These are phyloP conservation scores for Peromyscus melanophrys DNA, from an alignment of 2,797 vertebrate genomes.

Conservation along the genomic window DNA sequence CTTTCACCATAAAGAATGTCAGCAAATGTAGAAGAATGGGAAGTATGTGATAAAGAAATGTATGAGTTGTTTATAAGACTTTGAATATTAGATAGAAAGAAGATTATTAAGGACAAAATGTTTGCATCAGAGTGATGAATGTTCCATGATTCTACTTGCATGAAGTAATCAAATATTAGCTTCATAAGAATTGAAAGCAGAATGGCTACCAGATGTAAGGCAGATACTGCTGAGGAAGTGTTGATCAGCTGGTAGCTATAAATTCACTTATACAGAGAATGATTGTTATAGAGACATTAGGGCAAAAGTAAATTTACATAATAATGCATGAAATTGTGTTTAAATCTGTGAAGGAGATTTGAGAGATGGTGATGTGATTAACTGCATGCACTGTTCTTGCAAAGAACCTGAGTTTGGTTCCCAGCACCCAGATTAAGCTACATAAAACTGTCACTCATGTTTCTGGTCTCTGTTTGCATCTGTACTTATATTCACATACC, in stretches of 20 bases:
- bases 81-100: background rate
- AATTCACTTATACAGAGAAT: too few species aligned
- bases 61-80: background rate
- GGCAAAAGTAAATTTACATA: background rate
- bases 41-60: background rate
- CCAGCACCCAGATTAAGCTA: background rate
- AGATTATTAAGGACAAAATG: background rate
- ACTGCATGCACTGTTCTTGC: background rate
- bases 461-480: background rate
- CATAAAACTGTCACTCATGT: background rate
- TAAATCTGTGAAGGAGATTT: background rate
- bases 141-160: background rate
- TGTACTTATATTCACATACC: background rate
- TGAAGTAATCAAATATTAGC: background rate
- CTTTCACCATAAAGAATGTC: background rate
- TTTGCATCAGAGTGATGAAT: background rate
- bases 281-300: background rate
- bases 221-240: fast-evolving
- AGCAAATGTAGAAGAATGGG: too few species aligned
- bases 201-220: background rate
- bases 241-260: background rate
- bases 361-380: background rate
- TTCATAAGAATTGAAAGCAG: background rate
- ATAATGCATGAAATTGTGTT: background rate
- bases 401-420: background rate